phyloP scores from a whole-genome alignment of 2,888 invertebrate genomes.

The Drosophila cognata region DNA sequence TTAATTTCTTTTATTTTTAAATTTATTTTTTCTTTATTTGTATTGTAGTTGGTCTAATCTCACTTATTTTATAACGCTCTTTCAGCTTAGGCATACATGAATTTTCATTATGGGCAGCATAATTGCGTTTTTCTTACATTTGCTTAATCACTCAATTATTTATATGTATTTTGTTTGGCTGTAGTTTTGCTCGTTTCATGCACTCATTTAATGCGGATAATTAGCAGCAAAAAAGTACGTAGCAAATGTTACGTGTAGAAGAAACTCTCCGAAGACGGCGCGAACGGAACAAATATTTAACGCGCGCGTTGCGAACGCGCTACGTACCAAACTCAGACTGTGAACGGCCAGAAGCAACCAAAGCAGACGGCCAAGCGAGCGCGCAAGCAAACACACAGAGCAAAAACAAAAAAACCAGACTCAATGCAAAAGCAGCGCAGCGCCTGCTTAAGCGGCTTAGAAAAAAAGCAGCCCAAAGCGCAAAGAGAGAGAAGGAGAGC shows the following conservation, averaged over 20 bases:
- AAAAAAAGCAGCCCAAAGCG: constrained; percentile 36
- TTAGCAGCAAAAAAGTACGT: constrained; percentile 55
- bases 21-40: neutral
- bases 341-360: constrained; percentile 23
- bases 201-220: constrained; percentile 55
- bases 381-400: constrained; percentile 17
- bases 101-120: constrained; percentile 12
- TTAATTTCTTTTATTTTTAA: neutral
- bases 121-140: constrained; percentile 51
- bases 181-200: constrained; percentile 37
- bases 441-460: constrained; percentile 55
- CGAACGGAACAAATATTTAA: constrained; percentile 28
- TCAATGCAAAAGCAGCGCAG: constrained; percentile 44
- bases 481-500: constrained; percentile 14
- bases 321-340: constrained; percentile 71
- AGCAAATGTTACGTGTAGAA: constrained; percentile 30
- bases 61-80: neutral
- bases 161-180: constrained; percentile 21
- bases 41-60: neutral
- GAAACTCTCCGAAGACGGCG: constrained; percentile 30
- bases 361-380: constrained; percentile 31
- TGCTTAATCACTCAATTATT: constrained; percentile 61
- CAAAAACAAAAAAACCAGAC: constrained; percentile 44
- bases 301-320: constrained; percentile 76
- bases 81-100: neutral